Percentiles rank a stretch among this genome's conserved stretches.
phyloP scores from a whole-genome alignment of 2,113 vertebrate species.

The Himantopus leucocephalus region DNA sequence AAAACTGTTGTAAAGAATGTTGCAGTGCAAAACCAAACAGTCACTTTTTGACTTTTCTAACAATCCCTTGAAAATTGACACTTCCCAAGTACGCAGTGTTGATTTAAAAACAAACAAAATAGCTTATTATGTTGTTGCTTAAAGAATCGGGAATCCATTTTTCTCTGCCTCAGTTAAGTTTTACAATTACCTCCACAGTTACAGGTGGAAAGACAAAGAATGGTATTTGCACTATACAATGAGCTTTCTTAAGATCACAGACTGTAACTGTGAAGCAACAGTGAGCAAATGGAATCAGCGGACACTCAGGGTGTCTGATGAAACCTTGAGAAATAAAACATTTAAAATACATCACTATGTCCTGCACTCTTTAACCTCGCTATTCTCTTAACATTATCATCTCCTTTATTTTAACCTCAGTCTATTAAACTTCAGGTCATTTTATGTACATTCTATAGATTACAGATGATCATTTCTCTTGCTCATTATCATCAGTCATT shows the following conservation, averaged over 20 bases:
- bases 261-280: not conserved
- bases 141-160: not conserved
- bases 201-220: not conserved
- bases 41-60: not conserved
- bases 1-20: not conserved
- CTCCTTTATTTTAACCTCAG: conserved; percentile 9
- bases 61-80: not conserved
- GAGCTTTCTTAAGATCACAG: not conserved
- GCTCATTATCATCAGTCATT: conserved; percentile 14
- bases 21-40: not conserved
- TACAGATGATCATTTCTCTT: conserved; percentile 39
- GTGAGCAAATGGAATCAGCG: not conserved
- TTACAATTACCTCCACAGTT: not conserved
- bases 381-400: conserved; percentile 29
- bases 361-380: conserved; percentile 37
- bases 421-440: not conserved
- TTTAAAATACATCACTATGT: not conserved
- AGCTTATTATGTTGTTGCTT: not conserved
- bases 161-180: not conserved
- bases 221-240: not conserved
- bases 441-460: conserved; percentile 7
- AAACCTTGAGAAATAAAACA: not conserved
- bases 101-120: not conserved
- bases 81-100: not conserved
- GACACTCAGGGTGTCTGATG: not conserved